phyloP scores from a whole-genome alignment of 2,797 vertebrate species.

The Dendrocincla fuliginosa region DNA sequence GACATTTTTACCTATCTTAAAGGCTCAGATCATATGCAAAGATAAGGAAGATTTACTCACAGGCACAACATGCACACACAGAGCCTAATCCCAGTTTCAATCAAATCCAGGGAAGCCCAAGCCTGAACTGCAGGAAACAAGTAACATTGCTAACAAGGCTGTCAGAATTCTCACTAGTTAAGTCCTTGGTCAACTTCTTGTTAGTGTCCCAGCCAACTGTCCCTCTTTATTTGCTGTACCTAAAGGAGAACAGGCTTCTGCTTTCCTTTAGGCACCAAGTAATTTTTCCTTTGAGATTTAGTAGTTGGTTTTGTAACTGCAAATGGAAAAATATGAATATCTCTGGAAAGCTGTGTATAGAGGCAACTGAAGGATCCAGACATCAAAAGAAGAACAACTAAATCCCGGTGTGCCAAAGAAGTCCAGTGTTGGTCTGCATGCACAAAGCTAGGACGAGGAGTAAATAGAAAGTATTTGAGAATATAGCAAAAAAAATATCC shows the following conservation, averaged over 20 bases:
- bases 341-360: background rate
- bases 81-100: background rate
- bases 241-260: background rate
- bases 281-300: background rate
- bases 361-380: background rate
- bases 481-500: background rate
- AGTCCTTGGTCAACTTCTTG: background rate
- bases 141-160: background rate
- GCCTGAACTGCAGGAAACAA: background rate
- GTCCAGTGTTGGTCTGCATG: background rate
- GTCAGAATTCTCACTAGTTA: background rate
- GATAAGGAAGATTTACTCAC: background rate
- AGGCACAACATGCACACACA: background rate
- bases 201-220: background rate
- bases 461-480: background rate
- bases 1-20: background rate
- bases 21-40: background rate
- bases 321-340: background rate
- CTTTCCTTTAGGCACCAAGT: background rate
- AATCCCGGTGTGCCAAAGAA: background rate
- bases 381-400: background rate
- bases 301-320: background rate
- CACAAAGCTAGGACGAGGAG: background rate
- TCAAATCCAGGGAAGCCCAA: background rate
- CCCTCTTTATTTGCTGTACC: background rate